Evolutionary conservation across 2,797 vertebrate genomes (phyloP).

Genomic region (Danio albolineatus): DNA sequence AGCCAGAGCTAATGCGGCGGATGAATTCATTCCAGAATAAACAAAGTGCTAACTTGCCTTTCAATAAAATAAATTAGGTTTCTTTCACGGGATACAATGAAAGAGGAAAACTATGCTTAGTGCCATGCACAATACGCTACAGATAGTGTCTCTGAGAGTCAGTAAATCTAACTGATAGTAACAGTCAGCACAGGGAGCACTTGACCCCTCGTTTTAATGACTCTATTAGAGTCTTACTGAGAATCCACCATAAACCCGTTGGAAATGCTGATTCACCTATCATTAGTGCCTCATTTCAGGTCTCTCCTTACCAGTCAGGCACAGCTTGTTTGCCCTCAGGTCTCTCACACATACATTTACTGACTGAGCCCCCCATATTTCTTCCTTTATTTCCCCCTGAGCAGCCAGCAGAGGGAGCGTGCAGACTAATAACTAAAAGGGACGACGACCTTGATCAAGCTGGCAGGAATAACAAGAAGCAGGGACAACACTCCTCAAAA

Average conservation of each 20-base stretch:
- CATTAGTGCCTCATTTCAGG: slow-evolving; percentile 46
- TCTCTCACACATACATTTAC: slow-evolving; percentile 24
- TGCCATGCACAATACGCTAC: not conserved
- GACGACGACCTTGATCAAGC: slow-evolving; percentile 33
- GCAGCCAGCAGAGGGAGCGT: slow-evolving; percentile 70
- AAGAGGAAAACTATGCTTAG: not conserved
- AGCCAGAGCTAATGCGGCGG: slow-evolving; percentile 1
- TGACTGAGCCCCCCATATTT: slow-evolving; percentile 19
- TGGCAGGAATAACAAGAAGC: slow-evolving; percentile 38
- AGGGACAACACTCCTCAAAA: not conserved
- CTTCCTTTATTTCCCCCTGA: not conserved
- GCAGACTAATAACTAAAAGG: slow-evolving; percentile 59
- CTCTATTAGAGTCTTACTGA: slow-evolving; percentile 47
- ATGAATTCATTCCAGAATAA: slow-evolving; percentile 13
- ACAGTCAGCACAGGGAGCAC: slow-evolving; percentile 32
- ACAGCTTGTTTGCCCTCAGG: slow-evolving; percentile 35
- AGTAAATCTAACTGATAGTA: slow-evolving; percentile 31
- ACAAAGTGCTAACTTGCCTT: not conserved
- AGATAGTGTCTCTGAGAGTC: slow-evolving; percentile 27
- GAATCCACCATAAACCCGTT: slow-evolving; percentile 51
- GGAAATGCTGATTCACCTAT: slow-evolving; percentile 49
- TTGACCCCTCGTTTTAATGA: slow-evolving; percentile 55
- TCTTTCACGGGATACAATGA: not conserved
- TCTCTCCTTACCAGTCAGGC: slow-evolving; percentile 20
- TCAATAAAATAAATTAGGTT: not conserved